Conservation (phyloP, 2,888 invertebrate species). For the Callimorpha dominula region DNA sequence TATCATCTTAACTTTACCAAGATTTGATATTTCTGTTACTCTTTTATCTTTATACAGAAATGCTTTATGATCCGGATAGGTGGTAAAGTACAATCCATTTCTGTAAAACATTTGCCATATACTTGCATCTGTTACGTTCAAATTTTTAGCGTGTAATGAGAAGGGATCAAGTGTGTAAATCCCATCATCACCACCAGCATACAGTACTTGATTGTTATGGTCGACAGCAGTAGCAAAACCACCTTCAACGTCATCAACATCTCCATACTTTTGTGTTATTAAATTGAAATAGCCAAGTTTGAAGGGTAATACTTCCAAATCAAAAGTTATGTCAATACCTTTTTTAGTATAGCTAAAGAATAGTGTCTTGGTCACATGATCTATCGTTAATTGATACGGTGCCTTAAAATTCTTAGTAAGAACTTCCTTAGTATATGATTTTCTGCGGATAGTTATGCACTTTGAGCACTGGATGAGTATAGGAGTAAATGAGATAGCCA, state of each 20-base stretch:
- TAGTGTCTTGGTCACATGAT: neutral
- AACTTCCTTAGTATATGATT: neutral
- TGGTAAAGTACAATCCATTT: neutral
- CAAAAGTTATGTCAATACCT: neutral
- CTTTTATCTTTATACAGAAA: neutral
- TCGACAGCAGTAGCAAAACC: conserved; percentile 6
- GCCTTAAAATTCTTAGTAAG: neutral
- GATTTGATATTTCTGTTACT: neutral
- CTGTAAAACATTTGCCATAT: conserved; percentile 4
- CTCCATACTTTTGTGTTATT: neutral
- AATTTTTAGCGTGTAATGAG: neutral
- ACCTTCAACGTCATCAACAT: neutral
- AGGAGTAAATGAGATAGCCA: neutral
- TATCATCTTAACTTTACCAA: conserved; percentile 1
- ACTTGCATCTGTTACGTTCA: neutral
- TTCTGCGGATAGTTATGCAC: neutral
- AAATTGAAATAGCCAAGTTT: conserved; percentile 3
- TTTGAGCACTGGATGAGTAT: neutral
- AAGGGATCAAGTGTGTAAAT: neutral
- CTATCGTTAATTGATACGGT: neutral
- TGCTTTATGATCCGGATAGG: neutral
- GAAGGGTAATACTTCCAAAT: neutral
- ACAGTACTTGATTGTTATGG: neutral
- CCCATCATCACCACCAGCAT: neutral
- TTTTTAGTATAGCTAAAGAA: neutral